Percentiles rank a stretch among this genome's conserved stretches.
Evolutionary conservation across 2,888 invertebrate genomes (phyloP).

Genomic region (Unio delphinus): DNA sequence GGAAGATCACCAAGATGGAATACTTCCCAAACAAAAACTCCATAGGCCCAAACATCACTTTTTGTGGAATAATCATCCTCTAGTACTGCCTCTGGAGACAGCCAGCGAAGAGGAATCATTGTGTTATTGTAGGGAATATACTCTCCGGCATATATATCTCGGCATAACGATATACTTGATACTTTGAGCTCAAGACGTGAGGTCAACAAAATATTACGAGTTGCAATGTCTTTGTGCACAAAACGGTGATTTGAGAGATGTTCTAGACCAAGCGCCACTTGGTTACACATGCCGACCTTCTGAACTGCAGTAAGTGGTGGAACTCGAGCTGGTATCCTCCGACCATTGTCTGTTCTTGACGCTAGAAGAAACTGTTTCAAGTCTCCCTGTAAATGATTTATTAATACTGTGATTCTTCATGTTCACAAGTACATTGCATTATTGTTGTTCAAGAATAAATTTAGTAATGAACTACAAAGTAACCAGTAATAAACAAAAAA

Average conservation of each 20-base stretch:
- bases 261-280: conserved; percentile 88
- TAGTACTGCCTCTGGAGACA: conserved; percentile 87
- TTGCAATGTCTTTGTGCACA: conserved; percentile 92
- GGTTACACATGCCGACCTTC: conserved; percentile 73
- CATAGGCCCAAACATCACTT: conserved; percentile 93
- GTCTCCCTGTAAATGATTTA: conserved; percentile 80
- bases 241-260: conserved; percentile 82
- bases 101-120: conserved; percentile 87
- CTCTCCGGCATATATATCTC: conserved; percentile 89
- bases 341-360: conserved; percentile 76
- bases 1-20: conserved; percentile 85
- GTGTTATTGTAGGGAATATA: conserved; percentile 79
- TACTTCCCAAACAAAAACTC: conserved; percentile 91
- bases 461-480: no score
- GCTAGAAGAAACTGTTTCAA: conserved; percentile 81
- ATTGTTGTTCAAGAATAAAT: no score
- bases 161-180: conserved; percentile 83
- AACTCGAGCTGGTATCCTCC: conserved; percentile 73
- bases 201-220: conserved; percentile 91
- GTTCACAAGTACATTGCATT: no score
- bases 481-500: no score
- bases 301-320: conserved; percentile 75
- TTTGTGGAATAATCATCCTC: conserved; percentile 94
- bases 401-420: background rate
- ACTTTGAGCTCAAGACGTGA: conserved; percentile 86